Percentiles rank a stretch among this genome's conserved stretches.
Evolutionary conservation across 2,113 vertebrate species (phyloP).

Genomic region (Oryzias woworae): DNA sequence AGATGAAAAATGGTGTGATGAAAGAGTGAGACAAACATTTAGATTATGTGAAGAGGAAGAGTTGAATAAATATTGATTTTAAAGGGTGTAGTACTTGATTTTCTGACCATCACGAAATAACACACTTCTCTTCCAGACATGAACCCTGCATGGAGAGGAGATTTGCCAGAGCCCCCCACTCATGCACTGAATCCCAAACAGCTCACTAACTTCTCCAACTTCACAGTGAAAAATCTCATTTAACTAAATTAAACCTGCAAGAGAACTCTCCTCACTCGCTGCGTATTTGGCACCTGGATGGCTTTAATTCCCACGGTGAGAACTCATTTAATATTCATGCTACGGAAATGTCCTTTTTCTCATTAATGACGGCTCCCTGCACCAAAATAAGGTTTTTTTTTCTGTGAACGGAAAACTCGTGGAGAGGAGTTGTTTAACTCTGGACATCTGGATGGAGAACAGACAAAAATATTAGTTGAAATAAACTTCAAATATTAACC

Average conservation of each 20-base stretch:
- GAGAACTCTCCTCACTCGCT: conserved; percentile 2
- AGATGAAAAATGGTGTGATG: neutral
- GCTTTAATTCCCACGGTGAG: conserved; percentile 21
- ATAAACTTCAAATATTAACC: no score
- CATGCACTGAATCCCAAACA: conserved; percentile 8
- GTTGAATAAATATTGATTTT: conserved; percentile 46
- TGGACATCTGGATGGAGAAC: no score
- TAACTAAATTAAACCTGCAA: conserved; percentile 35
- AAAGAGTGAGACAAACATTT: conserved; percentile 21
- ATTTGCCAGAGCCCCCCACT: neutral
- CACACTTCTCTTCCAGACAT: neutral
- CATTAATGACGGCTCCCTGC: neutral
- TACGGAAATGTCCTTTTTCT: conserved; percentile 6
- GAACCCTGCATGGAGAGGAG: neutral
- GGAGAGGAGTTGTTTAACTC: no score
- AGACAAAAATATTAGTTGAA: no score
- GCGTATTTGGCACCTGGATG: conserved; percentile 16
- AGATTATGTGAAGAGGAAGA: conserved; percentile 25
- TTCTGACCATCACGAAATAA: neutral
- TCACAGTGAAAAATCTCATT: conserved; percentile 28
- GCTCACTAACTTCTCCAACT: conserved; percentile 1
- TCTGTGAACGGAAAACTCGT: neutral
- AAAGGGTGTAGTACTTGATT: conserved; percentile 8
- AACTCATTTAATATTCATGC: conserved; percentile 6
- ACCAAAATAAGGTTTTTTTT: neutral